Base-by-base conservation (phyloP, 64 coral and sea anemone genomes). In the Pocillopora verrucosa region DNA sequence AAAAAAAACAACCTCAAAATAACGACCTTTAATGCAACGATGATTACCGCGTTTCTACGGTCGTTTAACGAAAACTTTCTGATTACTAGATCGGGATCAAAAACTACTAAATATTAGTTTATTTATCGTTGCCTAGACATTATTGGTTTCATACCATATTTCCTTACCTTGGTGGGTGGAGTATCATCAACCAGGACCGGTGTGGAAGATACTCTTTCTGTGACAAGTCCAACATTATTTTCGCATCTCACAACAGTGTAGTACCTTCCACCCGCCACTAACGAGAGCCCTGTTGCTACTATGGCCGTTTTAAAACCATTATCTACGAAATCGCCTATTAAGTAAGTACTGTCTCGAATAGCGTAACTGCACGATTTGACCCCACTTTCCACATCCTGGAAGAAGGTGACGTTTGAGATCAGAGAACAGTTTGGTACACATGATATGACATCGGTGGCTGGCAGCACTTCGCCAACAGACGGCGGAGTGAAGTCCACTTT, bases 351-450 rank as follows among this genome's bases (percentile, higher is more conserved):
- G 75, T 92, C 81, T 80, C 84, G 34, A 75, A 92, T 81, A 17
- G 65, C 91, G 74, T 80, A 67, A 1, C 91, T 79, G 62, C 91
- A 92, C 7, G 15, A 26, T 84, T 82, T 88, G 13, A 91, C 72
- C 2, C 95, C 95, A 74, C 92, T 98, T 60, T 98, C 95, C 10
- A 89, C 67, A 58, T 98, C 95, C 1, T 15, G 72, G 62, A 98
- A 91, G 9, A 86, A 84, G 57, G 75, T 83, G 36, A 98, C 63
- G 25, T 90, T 89, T 16, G 86, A 61, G 13, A 13, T 63, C 16
- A 94, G 20, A 19, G 82, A 82, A 59, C 95, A 98, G 14, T 74
- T 88, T 34, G 75, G 64, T 10, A 89, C 30, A 77, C 95, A 98
- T 11, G 95, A 85, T 34, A 80, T 70, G 16, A 81, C 35, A 17